These are phyloP conservation scores for Coecobrya sp. DNA, from an alignment of 2,888 invertebrate genomes.

Conservation along the genomic window DNA sequence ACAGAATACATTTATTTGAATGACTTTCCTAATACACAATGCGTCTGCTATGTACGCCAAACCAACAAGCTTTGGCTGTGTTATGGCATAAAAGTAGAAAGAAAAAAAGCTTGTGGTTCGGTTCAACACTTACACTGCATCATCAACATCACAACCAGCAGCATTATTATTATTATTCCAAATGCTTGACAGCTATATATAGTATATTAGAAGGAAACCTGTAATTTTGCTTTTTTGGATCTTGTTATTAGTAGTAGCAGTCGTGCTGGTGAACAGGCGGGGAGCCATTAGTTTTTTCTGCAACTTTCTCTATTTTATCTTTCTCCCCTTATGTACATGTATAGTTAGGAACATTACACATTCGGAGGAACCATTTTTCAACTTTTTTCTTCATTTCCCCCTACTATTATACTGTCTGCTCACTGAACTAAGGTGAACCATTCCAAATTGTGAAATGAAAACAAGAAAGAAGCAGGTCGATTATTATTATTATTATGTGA, in stretches of 20 bases:
- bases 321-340: not conserved
- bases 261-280: not conserved
- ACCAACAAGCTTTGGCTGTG: not conserved
- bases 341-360: not conserved
- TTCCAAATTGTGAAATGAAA: not conserved
- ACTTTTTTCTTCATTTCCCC: not conserved
- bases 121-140: constrained; percentile 1
- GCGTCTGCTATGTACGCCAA: not conserved
- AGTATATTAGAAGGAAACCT: constrained; percentile 29
- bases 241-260: not conserved
- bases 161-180: not conserved
- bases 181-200: constrained; percentile 16
- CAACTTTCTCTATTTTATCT: constrained; percentile 25
- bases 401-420: not conserved
- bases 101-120: constrained; percentile 1
- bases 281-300: constrained; percentile 14
- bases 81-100: not conserved
- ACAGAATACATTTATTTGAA: constrained; percentile 7
- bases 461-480: not conserved
- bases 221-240: constrained; percentile 27
- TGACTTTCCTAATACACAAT: constrained; percentile 21
- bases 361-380: not conserved
- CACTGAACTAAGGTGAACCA: not conserved
- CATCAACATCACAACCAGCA: not conserved
- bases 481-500: not conserved